These are phyloP conservation scores for Melipona beecheii DNA, from an alignment of 2,888 invertebrate genomes.

Conservation along the genomic window DNA sequence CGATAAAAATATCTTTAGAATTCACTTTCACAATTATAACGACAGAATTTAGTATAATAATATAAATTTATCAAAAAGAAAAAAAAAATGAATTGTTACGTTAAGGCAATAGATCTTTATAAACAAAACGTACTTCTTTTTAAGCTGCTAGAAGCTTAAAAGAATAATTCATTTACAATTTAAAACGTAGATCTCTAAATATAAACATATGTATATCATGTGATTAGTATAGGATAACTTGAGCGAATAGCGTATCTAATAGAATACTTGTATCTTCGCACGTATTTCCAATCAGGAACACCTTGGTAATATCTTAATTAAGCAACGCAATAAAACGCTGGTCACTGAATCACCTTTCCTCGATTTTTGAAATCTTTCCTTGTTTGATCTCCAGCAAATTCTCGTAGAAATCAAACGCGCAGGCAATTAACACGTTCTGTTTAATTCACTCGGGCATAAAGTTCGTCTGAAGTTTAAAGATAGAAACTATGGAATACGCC, in stretches of 20 bases:
- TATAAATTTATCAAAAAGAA: neutral
- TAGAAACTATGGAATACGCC: neutral
- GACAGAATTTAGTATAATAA: neutral
- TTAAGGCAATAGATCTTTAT: neutral
- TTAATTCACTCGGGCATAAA: neutral
- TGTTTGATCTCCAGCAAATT: slow-evolving; percentile 33
- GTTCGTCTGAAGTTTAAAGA: neutral
- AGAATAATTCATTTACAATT: no score
- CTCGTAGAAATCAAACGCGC: neutral
- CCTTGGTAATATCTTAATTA: slow-evolving; percentile 15
- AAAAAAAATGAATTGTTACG: neutral
- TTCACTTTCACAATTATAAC: neutral
- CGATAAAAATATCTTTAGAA: neutral
- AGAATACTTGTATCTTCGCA: neutral
- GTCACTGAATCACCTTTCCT: slow-evolving; percentile 18
- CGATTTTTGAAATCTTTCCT: neutral
- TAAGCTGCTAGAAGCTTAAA: no score
- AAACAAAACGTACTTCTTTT: no score
- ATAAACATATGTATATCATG: neutral
- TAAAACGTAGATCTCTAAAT: neutral
- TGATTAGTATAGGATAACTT: neutral
- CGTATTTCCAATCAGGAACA: neutral
- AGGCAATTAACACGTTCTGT: neutral
- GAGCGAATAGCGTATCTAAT: neutral
- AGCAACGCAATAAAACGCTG: slow-evolving; percentile 50